A percentile compares a stretch with the other conserved stretches of the same genome.
phyloP scores from a whole-genome alignment of 1,140 invertebrate species.

The Drosophila pseudoobscura region DNA sequence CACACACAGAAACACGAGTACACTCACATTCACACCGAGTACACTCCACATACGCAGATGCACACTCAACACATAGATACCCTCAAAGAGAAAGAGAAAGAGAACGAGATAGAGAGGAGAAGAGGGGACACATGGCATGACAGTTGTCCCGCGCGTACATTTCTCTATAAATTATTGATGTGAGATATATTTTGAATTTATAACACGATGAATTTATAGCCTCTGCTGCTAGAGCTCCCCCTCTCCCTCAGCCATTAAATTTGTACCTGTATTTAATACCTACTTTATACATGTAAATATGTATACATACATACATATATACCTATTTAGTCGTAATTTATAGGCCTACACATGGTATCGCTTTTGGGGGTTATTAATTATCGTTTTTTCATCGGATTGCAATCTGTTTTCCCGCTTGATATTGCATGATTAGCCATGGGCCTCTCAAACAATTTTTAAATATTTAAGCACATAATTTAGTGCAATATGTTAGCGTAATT shows the following conservation, averaged over 20 bases:
- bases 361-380: slow-evolving; percentile 61
- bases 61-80: slow-evolving; percentile 8
- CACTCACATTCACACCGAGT: not conserved
- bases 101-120: too few species aligned
- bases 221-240: slow-evolving; percentile 34
- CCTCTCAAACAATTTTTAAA: not conserved
- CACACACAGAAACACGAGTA: not conserved
- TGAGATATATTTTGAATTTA: slow-evolving; percentile 80
- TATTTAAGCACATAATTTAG: slow-evolving; percentile 1
- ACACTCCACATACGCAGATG: slow-evolving; percentile 18
- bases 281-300: slow-evolving; percentile 33
- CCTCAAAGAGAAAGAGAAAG: too few species aligned
- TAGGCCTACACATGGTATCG: slow-evolving; percentile 51
- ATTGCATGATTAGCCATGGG: slow-evolving; percentile 42
- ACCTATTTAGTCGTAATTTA: slow-evolving; percentile 53
- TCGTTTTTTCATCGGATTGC: not conserved
- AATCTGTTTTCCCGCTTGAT: slow-evolving; percentile 10
- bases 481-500: too few species aligned
- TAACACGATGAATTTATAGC: slow-evolving; percentile 72
- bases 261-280: slow-evolving; percentile 25
- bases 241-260: slow-evolving; percentile 52
- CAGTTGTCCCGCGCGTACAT: slow-evolving; percentile 73
- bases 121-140: slow-evolving; percentile 44
- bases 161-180: slow-evolving; percentile 79
- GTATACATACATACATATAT: not conserved